phyloP scores from a whole-genome alignment of 1,140 invertebrate species.

The Cydia strobilella region DNA sequence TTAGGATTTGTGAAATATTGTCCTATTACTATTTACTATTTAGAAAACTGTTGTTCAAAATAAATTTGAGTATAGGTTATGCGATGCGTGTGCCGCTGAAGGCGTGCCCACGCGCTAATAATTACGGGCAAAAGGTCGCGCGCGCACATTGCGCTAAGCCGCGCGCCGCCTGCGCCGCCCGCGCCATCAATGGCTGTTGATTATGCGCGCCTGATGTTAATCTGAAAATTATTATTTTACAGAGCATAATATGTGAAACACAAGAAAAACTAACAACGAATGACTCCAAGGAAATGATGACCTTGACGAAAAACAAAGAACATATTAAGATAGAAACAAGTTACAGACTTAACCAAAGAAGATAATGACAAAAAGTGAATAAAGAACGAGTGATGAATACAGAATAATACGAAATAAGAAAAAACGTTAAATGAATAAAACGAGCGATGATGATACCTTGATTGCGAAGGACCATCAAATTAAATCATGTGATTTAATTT shows the following conservation, averaged over 20 bases:
- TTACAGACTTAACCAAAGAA: too few relatives aligned
- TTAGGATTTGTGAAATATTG: neutral
- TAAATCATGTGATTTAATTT: too few relatives aligned
- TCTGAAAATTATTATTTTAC: neutral
- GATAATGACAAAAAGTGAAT: too few relatives aligned
- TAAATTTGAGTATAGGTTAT: conserved; percentile 34
- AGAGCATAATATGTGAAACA: neutral
- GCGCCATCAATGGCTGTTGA: conserved; percentile 3
- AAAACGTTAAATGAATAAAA: too few relatives aligned
- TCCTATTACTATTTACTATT: neutral
- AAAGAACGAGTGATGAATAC: too few relatives aligned
- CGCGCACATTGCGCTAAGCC: conserved; percentile 75
- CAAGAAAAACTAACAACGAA: too few relatives aligned
- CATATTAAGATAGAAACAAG: too few relatives aligned
- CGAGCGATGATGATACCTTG: too few relatives aligned
- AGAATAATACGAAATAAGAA: too few relatives aligned
- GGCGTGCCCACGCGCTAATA: conserved; percentile 64
- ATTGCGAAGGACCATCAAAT: too few relatives aligned
- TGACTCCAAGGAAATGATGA: too few relatives aligned
- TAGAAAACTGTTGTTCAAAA: neutral
- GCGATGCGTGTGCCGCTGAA: conserved; percentile 49
- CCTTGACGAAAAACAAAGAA: too few relatives aligned
- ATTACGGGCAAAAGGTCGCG: conserved; percentile 73
- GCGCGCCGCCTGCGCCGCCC: conserved; percentile 33
- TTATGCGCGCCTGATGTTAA: conserved; percentile 4